Base-by-base conservation (phyloP, 1,140 invertebrate species). In the Radopholus similis region DNA sequence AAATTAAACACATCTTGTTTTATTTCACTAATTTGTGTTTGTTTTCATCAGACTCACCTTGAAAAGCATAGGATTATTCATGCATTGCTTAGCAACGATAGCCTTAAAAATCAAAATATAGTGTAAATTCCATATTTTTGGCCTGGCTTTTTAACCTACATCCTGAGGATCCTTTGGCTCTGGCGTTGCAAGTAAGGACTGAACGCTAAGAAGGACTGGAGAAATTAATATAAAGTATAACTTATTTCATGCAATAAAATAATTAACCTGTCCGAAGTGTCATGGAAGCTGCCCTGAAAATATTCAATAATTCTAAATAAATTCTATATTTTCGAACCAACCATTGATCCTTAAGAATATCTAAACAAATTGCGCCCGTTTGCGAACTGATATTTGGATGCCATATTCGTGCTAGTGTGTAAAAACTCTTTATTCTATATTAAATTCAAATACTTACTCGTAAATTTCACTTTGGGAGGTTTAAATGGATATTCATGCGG, bases 301-400 rank as follows among this genome's bases (percentile, higher is more conserved):
- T 18, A 13, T 53, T 54, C 6, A 49, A 65, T 72, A 23, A n/a
- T 26, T 44, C 3, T 28, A 4, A 38, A 40, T 42, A 38, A 32
- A 15, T 13, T 8, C 18, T 2, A 44, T 42, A 60, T 26, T 44
- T n/a, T 42, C 30, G 35, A 51, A 74, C 78, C 75, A 74, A 91
- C 91, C 95, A 98, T 84, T 98, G 94, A 84, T 98, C 95, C 87
- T 98, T 98, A 18, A 99, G 86, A 81, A 99, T 98, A 84, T 99
- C 96, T 83, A 99, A 86, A 85, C 96, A 99, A 82, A 99, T 97
- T 40, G 93, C 93, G 63, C 96, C 95, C 32, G 95, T 99, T 4
- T 95, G 94, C 23, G 93, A 97, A 59, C 93, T 97, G 76, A 99
- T 95, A 86, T 99, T 99, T 54, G 95, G 96, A 86, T 99, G 95